Percentiles rank a stretch among this genome's conserved stretches.
phyloP scores from a whole-genome alignment of 2,888 invertebrate genomes.

The Drosophila atripex region DNA sequence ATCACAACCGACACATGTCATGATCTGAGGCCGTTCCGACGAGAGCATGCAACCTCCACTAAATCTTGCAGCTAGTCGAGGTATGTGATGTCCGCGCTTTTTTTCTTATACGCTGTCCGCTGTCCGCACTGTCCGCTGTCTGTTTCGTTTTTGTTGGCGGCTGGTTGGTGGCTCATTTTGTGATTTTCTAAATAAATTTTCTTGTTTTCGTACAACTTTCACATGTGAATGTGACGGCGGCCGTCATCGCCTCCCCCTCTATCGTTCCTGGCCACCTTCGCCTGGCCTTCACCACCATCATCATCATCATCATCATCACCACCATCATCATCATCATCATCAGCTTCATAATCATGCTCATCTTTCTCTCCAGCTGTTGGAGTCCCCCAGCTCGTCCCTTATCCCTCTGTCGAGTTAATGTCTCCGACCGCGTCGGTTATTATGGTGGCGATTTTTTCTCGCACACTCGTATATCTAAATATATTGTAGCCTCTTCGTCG shows the following conservation, averaged over 20 bases:
- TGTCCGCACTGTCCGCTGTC: conserved; percentile 7
- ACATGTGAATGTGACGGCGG: conserved; percentile 66
- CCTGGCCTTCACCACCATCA: background rate
- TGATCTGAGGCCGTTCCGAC: conserved; percentile 53
- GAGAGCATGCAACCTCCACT: conserved; percentile 54
- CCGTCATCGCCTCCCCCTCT: conserved; percentile 51
- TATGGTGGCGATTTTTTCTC: conserved; percentile 45
- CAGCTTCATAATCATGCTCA: conserved; percentile 3
- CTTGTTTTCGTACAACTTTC: conserved; percentile 70
- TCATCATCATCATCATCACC: background rate
- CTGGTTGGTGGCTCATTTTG: conserved; percentile 39
- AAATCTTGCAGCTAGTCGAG: conserved; percentile 42
- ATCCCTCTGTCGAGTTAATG: conserved; percentile 44
- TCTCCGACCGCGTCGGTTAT: conserved; percentile 51
- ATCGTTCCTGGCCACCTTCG: conserved; percentile 11
- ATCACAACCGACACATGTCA: conserved; percentile 61
- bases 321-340: background rate
- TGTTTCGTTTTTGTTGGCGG: conserved; percentile 20
- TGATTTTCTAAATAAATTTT: conserved; percentile 65
- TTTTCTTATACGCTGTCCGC: no score
- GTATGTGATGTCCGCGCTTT: no score
- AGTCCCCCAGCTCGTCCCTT: conserved; percentile 1
- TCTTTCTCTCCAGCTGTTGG: conserved; percentile 4
- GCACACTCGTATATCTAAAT: conserved; percentile 9
- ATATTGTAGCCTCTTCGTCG: conserved; percentile 16